Percentiles rank a stretch among this genome's conserved stretches.
Conservation (phyloP, 2,113 vertebrate species). For the Vulpes vulpes region DNA sequence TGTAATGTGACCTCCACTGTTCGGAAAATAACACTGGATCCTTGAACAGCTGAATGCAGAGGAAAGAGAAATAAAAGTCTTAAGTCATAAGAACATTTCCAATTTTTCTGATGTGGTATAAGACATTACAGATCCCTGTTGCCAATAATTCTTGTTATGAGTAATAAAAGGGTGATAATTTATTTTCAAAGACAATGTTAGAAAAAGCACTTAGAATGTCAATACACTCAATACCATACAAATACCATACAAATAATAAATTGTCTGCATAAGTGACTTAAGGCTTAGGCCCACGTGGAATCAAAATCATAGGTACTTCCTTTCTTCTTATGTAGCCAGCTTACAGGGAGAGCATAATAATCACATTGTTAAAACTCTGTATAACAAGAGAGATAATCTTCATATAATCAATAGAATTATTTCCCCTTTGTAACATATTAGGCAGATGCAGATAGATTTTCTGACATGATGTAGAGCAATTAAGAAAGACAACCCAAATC, state of each 20-base stretch:
- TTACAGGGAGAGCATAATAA: background rate
- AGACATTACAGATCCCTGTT: background rate
- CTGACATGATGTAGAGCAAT: constrained; percentile 51
- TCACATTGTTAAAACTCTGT: constrained; percentile 3
- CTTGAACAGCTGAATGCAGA: constrained; percentile 91
- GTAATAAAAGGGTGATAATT: background rate
- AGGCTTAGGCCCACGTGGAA: background rate
- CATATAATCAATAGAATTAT: background rate
- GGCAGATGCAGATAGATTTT: constrained; percentile 55
- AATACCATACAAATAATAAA: background rate
- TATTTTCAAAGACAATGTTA: background rate
- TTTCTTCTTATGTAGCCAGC: background rate
- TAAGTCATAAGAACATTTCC: background rate
- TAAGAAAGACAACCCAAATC: constrained; percentile 59
- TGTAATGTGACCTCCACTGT: constrained; percentile 98
- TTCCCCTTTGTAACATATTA: constrained; percentile 41
- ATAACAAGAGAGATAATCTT: background rate
- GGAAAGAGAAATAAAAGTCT: constrained; percentile 23
- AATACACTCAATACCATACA: background rate
- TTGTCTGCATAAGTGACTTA: background rate
- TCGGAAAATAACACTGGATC: constrained; percentile 96
- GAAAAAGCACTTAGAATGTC: background rate
- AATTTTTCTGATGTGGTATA: constrained; percentile 6
- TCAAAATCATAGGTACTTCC: background rate
- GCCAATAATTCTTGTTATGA: constrained; percentile 36